Base-by-base conservation (phyloP, 1,140 invertebrate genomes). In the Leucophenga varia region DNA sequence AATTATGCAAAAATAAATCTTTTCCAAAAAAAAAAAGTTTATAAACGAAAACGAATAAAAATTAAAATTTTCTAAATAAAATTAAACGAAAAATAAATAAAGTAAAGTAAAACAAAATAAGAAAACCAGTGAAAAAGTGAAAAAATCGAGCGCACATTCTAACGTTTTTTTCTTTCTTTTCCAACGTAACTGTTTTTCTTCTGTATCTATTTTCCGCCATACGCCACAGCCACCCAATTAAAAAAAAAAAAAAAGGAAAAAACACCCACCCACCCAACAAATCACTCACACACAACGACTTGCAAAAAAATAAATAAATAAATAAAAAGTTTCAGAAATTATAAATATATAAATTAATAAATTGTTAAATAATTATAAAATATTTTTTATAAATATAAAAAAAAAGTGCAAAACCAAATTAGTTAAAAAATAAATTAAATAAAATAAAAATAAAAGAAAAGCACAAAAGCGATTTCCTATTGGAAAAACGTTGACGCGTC, bases 141-240 rank as follows among this genome's bases (percentile, higher is more conserved):
- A 34, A 34, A 34, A 34, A 34, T n/a, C n/a, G n/a, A n/a, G n/a
- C n/a, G n/a, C n/a, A n/a, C n/a, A n/a, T 34, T 34, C 32, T 47
- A 35, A 55, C 39, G 49, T 35, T 28, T 28, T 38, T 52, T 58
- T 53, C 54, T 48, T 52, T 63, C 49, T 57, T 65, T 61, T 61
- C 53, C 63, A 63, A 63, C 54, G 63, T 55, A 65, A 59, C 63
- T 49, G 30, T 59, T n/a, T 67, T 65, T 65, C 63, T 67, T 67
- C 63, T 65, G 63, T 65, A 65, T 65, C 63, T 65, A 63, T 65
- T 67, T 67, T 65, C 63, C 63, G 48, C 43, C 49, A 57, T n/a
- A n/a, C n/a, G n/a, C n/a, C n/a, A n/a, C n/a, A n/a, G n/a, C n/a
- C 54, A 64, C 38, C 47, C 53, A 55, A 43, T 25, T n/a, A 34